A percentile compares a stretch with the other conserved stretches of the same genome.
phyloP scores from a whole-genome alignment of 2,113 vertebrate species.

The Tamias sibiricus region DNA sequence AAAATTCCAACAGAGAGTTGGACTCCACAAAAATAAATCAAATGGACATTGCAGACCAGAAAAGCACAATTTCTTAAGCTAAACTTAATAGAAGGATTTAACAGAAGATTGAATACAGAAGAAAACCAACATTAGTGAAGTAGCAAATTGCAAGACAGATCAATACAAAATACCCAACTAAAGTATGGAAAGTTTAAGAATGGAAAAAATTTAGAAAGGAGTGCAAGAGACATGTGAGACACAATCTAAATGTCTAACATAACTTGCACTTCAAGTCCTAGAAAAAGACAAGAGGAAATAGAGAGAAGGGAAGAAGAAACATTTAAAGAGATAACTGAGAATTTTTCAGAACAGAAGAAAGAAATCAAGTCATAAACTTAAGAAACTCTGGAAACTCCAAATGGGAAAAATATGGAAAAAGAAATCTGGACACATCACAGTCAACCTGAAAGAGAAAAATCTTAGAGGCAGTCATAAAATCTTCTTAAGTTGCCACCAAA shows the following conservation, averaged over 20 bases:
- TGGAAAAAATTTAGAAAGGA: neutral
- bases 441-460: neutral
- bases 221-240: neutral
- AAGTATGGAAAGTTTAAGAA: neutral
- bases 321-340: neutral
- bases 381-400: neutral
- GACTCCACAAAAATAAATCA: neutral
- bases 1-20: neutral
- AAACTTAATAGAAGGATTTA: neutral
- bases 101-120: neutral
- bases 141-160: neutral
- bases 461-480: neutral
- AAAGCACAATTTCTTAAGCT: neutral
- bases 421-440: neutral
- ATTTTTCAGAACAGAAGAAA: neutral
- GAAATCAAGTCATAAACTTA: neutral
- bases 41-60: neutral
- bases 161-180: neutral
- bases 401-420: neutral
- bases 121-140: neutral
- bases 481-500: neutral
- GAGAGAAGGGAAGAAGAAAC: neutral
- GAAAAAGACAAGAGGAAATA: neutral
- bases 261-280: neutral
- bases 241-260: neutral